phyloP scores from a whole-genome alignment of 1,140 invertebrate genomes.

The Drosophila pandora region DNA sequence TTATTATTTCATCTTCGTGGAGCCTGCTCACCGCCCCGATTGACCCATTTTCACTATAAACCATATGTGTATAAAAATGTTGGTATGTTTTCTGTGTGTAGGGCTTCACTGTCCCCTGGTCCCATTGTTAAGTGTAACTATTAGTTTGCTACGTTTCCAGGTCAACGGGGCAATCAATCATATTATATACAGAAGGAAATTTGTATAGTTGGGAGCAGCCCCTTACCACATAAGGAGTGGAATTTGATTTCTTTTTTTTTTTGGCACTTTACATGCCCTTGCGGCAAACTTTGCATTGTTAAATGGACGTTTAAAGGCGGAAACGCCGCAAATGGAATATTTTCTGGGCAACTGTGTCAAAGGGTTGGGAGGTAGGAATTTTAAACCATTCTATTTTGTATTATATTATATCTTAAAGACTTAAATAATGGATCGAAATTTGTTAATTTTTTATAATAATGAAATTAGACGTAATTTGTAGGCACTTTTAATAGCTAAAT shows the following conservation, averaged over 20 bases:
- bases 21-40: slow-evolving; percentile 56
- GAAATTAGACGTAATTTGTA: no score
- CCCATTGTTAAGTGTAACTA: slow-evolving; percentile 78
- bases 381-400: not conserved
- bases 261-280: slow-evolving; percentile 51
- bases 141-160: slow-evolving; percentile 77
- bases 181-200: slow-evolving; percentile 77
- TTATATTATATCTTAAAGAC: not conserved
- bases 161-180: slow-evolving; percentile 81
- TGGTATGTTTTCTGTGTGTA: not conserved
- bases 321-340: slow-evolving; percentile 13
- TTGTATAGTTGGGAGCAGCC: slow-evolving; percentile 60
- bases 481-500: no score
- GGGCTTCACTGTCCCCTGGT: slow-evolving; percentile 43
- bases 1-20: slow-evolving; percentile 50
- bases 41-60: slow-evolving; percentile 64
- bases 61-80: slow-evolving; percentile 5
- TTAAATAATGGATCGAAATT: not conserved
- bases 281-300: slow-evolving; percentile 42
- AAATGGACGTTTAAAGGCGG: slow-evolving; percentile 18
- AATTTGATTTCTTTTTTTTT: slow-evolving; percentile 36
- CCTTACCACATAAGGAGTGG: slow-evolving; percentile 45
- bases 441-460: no score
- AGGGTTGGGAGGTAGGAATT: not conserved
- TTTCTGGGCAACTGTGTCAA: slow-evolving; percentile 29